Evolutionary conservation across 2,113 vertebrate genomes (phyloP).

Genomic region (Catharus bicknelli): DNA sequence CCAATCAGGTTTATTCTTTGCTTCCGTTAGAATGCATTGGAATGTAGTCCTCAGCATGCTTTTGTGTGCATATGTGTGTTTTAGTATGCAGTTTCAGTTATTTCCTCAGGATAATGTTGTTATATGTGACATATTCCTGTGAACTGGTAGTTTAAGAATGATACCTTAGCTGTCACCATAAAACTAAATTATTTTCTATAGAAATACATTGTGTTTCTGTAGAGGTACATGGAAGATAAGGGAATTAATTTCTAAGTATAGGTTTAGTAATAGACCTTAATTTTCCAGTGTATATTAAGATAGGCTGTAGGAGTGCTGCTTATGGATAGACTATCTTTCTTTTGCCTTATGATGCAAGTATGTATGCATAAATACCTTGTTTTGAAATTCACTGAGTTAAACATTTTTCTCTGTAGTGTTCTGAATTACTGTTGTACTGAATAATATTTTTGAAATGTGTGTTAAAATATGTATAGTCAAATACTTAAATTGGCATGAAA

Average conservation of each 20-base stretch:
- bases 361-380: slow-evolving; percentile 49
- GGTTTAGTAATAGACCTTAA: background rate
- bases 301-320: slow-evolving; percentile 61
- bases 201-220: background rate
- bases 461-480: slow-evolving; percentile 63
- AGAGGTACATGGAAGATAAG: background rate
- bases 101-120: background rate
- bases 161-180: background rate
- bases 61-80: background rate
- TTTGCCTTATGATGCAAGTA: slow-evolving; percentile 57
- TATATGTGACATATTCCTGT: slow-evolving; percentile 5
- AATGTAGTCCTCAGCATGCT: slow-evolving; percentile 11
- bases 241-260: background rate
- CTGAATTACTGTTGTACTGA: slow-evolving; percentile 70
- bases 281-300: slow-evolving; percentile 27
- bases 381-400: slow-evolving; percentile 54
- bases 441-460: slow-evolving; percentile 66
- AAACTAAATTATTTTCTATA: background rate
- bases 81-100: background rate
- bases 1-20: background rate
- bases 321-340: slow-evolving; percentile 53
- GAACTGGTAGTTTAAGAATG: background rate
- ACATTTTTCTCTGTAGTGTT: slow-evolving; percentile 60
- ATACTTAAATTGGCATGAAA: slow-evolving; percentile 72
- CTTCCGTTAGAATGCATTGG: background rate